Evolutionary conservation across 2,888 invertebrate genomes (phyloP).

Genomic region (Lasioglossum morio): DNA sequence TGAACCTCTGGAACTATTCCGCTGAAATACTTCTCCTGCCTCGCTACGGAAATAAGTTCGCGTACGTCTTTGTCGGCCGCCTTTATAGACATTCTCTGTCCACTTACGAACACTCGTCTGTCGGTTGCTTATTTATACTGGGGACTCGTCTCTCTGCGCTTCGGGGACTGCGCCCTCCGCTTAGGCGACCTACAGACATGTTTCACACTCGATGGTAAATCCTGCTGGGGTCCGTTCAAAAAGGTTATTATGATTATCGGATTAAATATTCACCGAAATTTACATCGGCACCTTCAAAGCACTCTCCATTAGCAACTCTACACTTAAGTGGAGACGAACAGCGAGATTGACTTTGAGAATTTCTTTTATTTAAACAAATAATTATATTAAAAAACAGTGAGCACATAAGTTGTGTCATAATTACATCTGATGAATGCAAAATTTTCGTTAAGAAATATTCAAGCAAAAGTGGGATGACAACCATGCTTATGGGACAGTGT

Average conservation of each 20-base stretch:
- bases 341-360: too few relatives aligned
- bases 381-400: too few relatives aligned
- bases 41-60: conserved; percentile 42
- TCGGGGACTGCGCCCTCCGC: not conserved
- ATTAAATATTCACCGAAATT: too few relatives aligned
- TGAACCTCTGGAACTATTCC: conserved; percentile 33
- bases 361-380: too few relatives aligned
- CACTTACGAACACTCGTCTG: conserved; percentile 9
- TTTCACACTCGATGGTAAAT: not conserved
- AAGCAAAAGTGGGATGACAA: too few relatives aligned
- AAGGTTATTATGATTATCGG: not conserved
- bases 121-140: conserved; percentile 11
- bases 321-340: too few relatives aligned
- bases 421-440: too few relatives aligned
- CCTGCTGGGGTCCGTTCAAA: not conserved
- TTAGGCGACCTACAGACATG: not conserved
- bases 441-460: too few relatives aligned
- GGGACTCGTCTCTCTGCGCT: not conserved
- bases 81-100: not conserved
- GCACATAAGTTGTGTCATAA: too few relatives aligned
- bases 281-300: too few relatives aligned
- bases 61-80: not conserved
- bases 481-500: too few relatives aligned
- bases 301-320: too few relatives aligned
- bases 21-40: conserved; percentile 3